A percentile compares a stretch with the other conserved stretches of the same genome.
phyloP scores from a whole-genome alignment of 2,888 invertebrate genomes.

The Drosophila neotestacea region DNA sequence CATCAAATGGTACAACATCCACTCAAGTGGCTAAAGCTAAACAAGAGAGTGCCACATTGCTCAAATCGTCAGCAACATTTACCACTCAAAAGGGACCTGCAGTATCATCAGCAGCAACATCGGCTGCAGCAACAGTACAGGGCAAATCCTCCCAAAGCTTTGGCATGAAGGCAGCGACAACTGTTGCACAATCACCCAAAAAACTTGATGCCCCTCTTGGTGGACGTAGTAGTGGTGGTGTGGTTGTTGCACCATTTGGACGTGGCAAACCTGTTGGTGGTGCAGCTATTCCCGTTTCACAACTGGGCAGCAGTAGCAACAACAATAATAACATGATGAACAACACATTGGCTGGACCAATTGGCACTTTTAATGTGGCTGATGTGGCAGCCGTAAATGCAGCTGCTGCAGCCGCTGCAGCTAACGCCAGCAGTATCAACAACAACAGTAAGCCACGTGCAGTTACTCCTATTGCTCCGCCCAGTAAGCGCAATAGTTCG shows the following conservation, averaged over 20 bases:
- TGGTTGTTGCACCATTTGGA: conserved; percentile 80
- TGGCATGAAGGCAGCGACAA: conserved; percentile 84
- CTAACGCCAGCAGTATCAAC: conserved; percentile 33
- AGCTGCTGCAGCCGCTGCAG: conserved; percentile 72
- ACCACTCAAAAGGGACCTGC: conserved; percentile 32
- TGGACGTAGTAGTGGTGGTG: conserved; percentile 73
- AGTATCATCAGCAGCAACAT: neutral
- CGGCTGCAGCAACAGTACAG: conserved; percentile 5
- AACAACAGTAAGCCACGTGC: conserved; percentile 64
- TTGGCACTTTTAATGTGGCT: conserved; percentile 84
- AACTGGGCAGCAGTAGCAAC: conserved; percentile 61
- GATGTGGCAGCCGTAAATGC: conserved; percentile 82
- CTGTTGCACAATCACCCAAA: conserved; percentile 85
- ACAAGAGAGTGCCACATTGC: conserved; percentile 32
- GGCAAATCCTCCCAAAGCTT: conserved; percentile 77
- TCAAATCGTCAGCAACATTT: conserved; percentile 44
- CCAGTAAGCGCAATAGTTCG: conserved; percentile 66
- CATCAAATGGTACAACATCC: conserved; percentile 42
- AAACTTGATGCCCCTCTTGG: conserved; percentile 62
- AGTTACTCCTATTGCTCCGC: conserved; percentile 84
- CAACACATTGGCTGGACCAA: conserved; percentile 83
- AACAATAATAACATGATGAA: conserved; percentile 65
- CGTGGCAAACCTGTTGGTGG: conserved; percentile 78
- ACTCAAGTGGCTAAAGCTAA: conserved; percentile 43
- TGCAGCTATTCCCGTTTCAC: conserved; percentile 44